Percentiles rank a stretch among this genome's conserved stretches.
Conservation (phyloP, 2,797 vertebrate species). For the Clarias platycephalus region DNA sequence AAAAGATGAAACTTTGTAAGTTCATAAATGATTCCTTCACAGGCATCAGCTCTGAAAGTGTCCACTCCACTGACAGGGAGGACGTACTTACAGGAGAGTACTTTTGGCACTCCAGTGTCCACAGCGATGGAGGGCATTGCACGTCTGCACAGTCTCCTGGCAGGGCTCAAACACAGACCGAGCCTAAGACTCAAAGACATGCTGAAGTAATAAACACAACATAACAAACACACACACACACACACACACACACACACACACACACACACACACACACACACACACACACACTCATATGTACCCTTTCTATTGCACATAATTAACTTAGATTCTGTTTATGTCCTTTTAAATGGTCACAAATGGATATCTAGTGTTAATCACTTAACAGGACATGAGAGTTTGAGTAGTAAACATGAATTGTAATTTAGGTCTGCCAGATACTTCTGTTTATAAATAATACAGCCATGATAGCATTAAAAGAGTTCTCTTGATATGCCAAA, state of each 20-base stretch:
- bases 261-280: background rate
- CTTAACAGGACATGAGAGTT: background rate
- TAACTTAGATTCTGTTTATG: background rate
- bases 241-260: background rate
- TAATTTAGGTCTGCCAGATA: background rate
- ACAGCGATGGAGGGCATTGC: constrained; percentile 79
- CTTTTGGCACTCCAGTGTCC: constrained; percentile 78
- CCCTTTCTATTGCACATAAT: background rate
- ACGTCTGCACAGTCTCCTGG: constrained; percentile 83
- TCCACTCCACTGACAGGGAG: constrained; percentile 82
- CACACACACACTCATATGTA: background rate
- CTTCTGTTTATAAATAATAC: background rate
- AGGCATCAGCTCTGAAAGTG: constrained; percentile 79
- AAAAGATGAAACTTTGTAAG: background rate
- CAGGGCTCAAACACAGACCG: constrained; percentile 82
- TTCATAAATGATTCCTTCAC: background rate
- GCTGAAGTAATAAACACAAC: constrained; percentile 72
- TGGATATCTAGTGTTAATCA: background rate
- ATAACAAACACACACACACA: background rate
- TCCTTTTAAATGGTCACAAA: background rate
- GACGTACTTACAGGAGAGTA: constrained; percentile 78
- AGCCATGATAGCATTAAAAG: background rate
- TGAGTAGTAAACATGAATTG: background rate
- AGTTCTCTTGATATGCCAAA: background rate
- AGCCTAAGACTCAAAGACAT: constrained; percentile 79